Evolutionary conservation across 2,888 invertebrate genomes (phyloP).

Genomic region (Netelia virgata): DNA sequence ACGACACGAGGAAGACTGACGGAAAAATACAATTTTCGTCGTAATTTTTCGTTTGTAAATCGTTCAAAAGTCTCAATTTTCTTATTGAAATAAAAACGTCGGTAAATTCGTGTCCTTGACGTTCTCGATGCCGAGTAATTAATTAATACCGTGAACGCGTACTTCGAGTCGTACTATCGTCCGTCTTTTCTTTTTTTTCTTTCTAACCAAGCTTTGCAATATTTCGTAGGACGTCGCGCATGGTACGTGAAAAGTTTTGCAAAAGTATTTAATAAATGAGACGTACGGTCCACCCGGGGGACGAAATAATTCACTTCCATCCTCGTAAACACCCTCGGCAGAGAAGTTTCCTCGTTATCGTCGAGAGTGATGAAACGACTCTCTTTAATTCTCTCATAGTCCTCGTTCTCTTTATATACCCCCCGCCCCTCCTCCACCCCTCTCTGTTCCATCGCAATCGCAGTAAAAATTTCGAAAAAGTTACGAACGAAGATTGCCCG

Average conservation of each 20-base stretch:
- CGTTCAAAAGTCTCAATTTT: neutral
- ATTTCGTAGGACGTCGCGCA: constrained; percentile 19
- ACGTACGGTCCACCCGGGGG: constrained; percentile 15
- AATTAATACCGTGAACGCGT: neutral
- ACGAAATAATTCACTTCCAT: constrained; percentile 51
- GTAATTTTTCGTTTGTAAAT: neutral
- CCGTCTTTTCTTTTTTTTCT: neutral
- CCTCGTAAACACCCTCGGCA: constrained; percentile 43
- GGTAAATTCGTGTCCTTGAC: neutral
- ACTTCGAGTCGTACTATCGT: neutral
- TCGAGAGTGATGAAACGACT: constrained; percentile 33
- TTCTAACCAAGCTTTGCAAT: constrained; percentile 7
- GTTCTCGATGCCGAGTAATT: neutral
- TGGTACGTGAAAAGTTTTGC: constrained; percentile 33
- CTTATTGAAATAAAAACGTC: neutral
- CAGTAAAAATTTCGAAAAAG: constrained; percentile 2
- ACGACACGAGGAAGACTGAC: neutral
- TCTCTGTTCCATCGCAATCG: neutral
- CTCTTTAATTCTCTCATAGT: constrained; percentile 16
- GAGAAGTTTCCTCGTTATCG: constrained; percentile 57
- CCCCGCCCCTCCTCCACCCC: neutral
- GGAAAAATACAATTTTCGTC: neutral
- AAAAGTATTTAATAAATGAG: constrained; percentile 48
- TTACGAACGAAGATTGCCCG: neutral
- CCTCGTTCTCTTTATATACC: neutral